phyloP scores from a whole-genome alignment of 2,888 invertebrate species.

The Caenorhabditis sulstoni region DNA sequence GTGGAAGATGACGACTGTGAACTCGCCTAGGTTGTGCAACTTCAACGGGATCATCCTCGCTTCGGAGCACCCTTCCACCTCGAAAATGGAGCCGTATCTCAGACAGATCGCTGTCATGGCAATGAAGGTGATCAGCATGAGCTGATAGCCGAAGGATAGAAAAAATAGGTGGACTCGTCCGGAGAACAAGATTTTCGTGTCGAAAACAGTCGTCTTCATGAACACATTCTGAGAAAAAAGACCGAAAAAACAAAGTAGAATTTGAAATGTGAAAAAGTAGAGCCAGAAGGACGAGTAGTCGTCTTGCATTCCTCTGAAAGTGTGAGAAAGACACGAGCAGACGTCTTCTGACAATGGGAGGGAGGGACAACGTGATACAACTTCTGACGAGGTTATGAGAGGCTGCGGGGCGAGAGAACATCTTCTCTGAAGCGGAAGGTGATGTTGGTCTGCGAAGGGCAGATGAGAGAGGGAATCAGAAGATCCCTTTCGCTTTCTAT shows the following conservation, averaged over 20 bases:
- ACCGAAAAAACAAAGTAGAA: constrained; percentile 37
- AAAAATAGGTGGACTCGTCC: constrained; percentile 28
- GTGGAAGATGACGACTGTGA: constrained; percentile 27
- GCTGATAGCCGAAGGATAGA: constrained; percentile 35
- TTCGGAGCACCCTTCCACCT: constrained; percentile 21
- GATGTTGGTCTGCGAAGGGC: not conserved
- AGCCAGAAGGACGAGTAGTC: constrained; percentile 12
- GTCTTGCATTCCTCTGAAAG: constrained; percentile 5
- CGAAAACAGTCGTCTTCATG: constrained; percentile 22
- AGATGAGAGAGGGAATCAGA: not conserved
- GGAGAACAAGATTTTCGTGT: not conserved
- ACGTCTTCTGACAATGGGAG: not conserved
- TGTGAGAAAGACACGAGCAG: not conserved
- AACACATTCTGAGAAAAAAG: constrained; percentile 33
- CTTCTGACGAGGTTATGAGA: not conserved
- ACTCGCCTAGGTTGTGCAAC: constrained; percentile 40
- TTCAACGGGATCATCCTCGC: constrained; percentile 34
- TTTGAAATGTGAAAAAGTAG: constrained; percentile 30
- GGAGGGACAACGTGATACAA: not conserved
- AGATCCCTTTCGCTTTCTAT: no score
- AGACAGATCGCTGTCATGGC: constrained; percentile 29
- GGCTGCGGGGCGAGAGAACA: no score
- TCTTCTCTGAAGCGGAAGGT: no score
- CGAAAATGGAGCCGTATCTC: constrained; percentile 32
- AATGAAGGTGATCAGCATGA: constrained; percentile 19